Evolutionary conservation across 2,797 vertebrate species (phyloP).

Genomic region (Pantherophis vulpinus): DNA sequence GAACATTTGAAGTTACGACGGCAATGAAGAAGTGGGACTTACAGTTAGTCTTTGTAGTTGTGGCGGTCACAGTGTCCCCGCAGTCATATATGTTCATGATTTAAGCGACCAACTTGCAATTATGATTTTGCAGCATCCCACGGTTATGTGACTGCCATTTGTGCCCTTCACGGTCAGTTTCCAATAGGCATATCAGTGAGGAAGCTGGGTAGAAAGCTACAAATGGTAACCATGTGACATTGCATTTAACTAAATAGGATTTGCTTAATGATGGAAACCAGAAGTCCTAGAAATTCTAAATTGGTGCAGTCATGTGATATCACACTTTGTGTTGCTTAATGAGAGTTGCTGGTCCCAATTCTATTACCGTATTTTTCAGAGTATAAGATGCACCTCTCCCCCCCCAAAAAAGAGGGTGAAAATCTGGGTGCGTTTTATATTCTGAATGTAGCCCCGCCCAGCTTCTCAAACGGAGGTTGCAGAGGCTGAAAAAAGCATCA

Average conservation of each 20-base stretch:
- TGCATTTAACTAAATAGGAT: background rate
- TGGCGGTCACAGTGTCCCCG: background rate
- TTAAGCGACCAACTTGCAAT: background rate
- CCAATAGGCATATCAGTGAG: background rate
- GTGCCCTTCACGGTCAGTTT: background rate
- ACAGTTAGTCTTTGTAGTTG: background rate
- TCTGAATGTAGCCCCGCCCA: too few relatives aligned
- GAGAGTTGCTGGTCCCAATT: background rate
- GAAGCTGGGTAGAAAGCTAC: background rate
- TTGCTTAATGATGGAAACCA: background rate
- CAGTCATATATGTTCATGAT: background rate
- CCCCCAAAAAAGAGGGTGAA: too few relatives aligned
- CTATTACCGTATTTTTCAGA: background rate
- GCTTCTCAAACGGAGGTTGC: too few relatives aligned
- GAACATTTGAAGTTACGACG: background rate
- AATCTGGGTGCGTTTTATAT: too few relatives aligned
- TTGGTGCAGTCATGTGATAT: background rate
- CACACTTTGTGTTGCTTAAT: background rate
- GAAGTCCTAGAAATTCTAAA: background rate
- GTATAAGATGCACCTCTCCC: too few relatives aligned
- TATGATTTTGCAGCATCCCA: background rate
- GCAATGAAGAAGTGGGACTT: background rate
- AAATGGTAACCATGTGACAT: background rate
- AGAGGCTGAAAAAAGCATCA: too few relatives aligned
- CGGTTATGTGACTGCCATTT: background rate